Conservation (phyloP, 1,140 invertebrate genomes). For the Dinothrombium tinctorium region DNA sequence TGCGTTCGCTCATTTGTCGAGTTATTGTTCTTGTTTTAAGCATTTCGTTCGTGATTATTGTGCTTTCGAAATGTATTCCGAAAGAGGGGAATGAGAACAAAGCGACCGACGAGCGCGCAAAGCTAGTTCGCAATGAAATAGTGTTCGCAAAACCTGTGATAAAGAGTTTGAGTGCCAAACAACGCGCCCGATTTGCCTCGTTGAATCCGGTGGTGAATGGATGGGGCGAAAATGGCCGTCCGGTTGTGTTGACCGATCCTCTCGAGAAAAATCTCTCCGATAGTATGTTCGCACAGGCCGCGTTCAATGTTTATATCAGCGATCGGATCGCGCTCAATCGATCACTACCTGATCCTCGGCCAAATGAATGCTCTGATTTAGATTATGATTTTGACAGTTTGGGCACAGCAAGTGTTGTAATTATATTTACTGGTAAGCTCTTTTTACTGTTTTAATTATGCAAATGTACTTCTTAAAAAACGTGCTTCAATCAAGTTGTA, state of each 20-base stretch:
- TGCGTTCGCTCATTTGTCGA: too few species aligned
- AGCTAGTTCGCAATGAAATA: too few species aligned
- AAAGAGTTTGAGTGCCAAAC: conserved; percentile 7
- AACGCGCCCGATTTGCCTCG: conserved; percentile 1
- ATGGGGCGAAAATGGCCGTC: conserved; percentile 42
- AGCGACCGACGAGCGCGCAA: too few species aligned
- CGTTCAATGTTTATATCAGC: conserved; percentile 67
- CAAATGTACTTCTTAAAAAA: too few species aligned
- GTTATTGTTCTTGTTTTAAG: too few species aligned
- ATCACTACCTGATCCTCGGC: conserved; percentile 51
- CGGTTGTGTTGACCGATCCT: conserved; percentile 29
- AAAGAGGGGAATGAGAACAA: too few species aligned
- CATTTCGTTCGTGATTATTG: too few species aligned
- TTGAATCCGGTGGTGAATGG: conserved; percentile 21
- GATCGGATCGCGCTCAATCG: conserved; percentile 65
- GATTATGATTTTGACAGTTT: conserved; percentile 27
- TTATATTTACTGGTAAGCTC: too few species aligned
- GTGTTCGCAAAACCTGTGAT: too few species aligned
- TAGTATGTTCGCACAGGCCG: conserved; percentile 46
- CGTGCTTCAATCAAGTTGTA: too few species aligned
- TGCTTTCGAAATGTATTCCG: too few species aligned
- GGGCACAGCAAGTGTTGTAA: conserved; percentile 38
- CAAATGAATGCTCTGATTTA: conserved; percentile 28
- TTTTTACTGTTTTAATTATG: too few species aligned
- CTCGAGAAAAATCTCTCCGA: conserved; percentile 34